phyloP scores from a whole-genome alignment of 2,797 vertebrate genomes.

The Oceanodroma leucorhoa region DNA sequence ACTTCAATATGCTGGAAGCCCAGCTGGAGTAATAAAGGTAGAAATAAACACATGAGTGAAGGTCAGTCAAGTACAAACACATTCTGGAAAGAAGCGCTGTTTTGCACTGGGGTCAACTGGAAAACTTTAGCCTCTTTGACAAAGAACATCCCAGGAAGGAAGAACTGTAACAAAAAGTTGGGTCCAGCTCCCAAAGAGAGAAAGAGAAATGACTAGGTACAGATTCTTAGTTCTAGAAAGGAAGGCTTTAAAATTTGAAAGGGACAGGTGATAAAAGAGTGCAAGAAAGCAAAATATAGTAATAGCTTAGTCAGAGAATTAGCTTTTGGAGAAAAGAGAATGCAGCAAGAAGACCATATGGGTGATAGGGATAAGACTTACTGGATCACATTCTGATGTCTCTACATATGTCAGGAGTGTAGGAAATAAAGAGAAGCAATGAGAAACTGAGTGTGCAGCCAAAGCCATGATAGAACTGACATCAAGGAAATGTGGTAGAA shows the following conservation, averaged over 20 bases:
- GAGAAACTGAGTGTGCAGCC: background rate
- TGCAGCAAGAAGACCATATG: background rate
- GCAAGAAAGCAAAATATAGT: background rate
- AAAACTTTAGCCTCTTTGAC: background rate
- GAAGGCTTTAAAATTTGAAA: background rate
- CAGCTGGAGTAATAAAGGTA: background rate
- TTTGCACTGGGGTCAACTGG: accelerated
- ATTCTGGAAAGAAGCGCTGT: background rate
- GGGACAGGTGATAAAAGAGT: background rate
- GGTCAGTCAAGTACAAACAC: background rate
- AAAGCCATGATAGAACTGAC: background rate
- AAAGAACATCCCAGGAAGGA: background rate
- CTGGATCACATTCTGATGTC: background rate
- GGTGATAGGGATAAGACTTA: background rate
- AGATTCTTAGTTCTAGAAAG: background rate
- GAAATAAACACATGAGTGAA: background rate
- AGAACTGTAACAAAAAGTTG: background rate
- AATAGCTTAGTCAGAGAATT: background rate
- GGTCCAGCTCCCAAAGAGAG: background rate
- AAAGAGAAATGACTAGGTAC: background rate
- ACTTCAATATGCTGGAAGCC: background rate
- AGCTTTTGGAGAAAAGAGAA: background rate
- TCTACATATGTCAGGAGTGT: background rate
- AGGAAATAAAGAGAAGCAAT: background rate
- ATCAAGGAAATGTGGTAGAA: background rate